Percentiles rank a stretch among this genome's conserved stretches.
phyloP scores from a whole-genome alignment of 2,797 vertebrate species.

The Pangasius krempfi region DNA sequence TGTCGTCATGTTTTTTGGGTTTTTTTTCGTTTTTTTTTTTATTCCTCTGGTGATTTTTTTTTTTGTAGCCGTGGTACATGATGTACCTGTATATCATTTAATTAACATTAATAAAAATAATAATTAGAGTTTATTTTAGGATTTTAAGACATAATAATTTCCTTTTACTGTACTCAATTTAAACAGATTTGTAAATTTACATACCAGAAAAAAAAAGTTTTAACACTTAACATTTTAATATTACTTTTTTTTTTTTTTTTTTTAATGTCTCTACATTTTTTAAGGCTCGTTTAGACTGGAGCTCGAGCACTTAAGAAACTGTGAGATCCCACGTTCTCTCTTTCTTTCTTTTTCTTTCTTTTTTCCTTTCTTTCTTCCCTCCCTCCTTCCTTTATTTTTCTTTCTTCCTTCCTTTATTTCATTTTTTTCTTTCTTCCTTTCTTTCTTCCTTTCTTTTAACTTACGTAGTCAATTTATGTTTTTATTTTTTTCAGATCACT shows the following conservation, averaged over 20 bases:
- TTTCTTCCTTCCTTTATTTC: too few relatives aligned
- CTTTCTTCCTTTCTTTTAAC: background rate
- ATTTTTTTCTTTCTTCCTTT: too few relatives aligned
- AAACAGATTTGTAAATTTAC: background rate
- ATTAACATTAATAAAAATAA: background rate
- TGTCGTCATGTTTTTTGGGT: background rate
- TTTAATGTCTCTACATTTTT: too few relatives aligned
- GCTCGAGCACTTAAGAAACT: too few relatives aligned
- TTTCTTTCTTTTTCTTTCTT: too few relatives aligned
- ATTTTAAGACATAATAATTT: background rate
- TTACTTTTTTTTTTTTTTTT: too few relatives aligned
- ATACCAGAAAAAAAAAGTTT: background rate
- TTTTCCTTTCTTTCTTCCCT: too few relatives aligned
- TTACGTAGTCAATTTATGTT: background rate
- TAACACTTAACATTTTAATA: too few relatives aligned
- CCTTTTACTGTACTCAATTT: background rate
- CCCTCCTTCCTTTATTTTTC: too few relatives aligned
- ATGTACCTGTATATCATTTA: background rate
- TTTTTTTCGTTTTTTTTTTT: background rate
- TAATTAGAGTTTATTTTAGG: background rate
- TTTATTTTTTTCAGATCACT: background rate
- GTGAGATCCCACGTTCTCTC: too few relatives aligned
- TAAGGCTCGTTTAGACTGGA: too few relatives aligned
- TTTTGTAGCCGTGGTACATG: background rate
- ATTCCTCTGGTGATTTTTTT: background rate